A percentile compares a stretch with the other conserved stretches of the same genome.
Evolutionary conservation across 30 jellyfish, hydroid and myxozoan genomes (phyloP).

Genomic region (Euphysa ruthae): DNA sequence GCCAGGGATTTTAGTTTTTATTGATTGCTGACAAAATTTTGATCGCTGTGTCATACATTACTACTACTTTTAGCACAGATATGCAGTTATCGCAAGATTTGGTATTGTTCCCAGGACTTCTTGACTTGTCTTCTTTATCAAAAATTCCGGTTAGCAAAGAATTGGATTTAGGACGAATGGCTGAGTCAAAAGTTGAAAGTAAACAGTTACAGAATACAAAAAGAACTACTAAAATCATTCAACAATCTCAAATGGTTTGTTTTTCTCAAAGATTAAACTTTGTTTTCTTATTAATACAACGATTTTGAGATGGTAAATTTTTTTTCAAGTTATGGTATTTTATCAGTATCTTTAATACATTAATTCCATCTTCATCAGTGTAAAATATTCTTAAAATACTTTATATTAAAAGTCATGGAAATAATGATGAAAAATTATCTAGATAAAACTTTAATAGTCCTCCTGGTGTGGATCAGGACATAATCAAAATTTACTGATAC

Average conservation of each 20-base stretch:
- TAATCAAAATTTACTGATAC: too few species aligned
- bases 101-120: conserved; percentile 43
- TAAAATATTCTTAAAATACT: too few species aligned
- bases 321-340: too few species aligned
- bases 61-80: conserved; percentile 40
- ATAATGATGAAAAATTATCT: too few species aligned
- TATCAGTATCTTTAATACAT: too few species aligned
- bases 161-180: conserved; percentile 57
- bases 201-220: conserved; percentile 6
- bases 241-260: conserved; percentile 5
- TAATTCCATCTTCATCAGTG: too few species aligned
- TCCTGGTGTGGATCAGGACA: too few species aligned
- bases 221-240: background rate
- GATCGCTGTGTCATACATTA: background rate
- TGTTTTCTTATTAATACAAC: too few species aligned
- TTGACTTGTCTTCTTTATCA: conserved; percentile 43
- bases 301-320: too few species aligned
- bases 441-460: too few species aligned
- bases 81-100: conserved; percentile 43
- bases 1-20: background rate
- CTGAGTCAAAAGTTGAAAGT: conserved; percentile 36
- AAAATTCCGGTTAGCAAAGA: conserved; percentile 29
- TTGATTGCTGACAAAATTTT: background rate
- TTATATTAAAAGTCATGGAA: too few species aligned
- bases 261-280: too few species aligned